Conservation (phyloP, 1,140 invertebrate genomes). For the Pristionchus pacificus region DNA sequence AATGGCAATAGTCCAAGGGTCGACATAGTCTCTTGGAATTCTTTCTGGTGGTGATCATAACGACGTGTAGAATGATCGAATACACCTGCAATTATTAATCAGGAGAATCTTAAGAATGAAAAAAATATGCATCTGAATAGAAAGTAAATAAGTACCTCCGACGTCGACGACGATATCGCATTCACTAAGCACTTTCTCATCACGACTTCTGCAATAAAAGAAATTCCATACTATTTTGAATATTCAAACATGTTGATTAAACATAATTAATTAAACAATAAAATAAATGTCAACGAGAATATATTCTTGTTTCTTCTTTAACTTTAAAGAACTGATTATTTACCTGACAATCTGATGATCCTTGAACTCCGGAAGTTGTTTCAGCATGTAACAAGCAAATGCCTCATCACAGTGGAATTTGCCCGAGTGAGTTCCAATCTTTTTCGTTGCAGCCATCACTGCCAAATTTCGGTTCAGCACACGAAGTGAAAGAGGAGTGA, state of each 20-base stretch:
- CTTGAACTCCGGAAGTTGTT: slow-evolving; percentile 73
- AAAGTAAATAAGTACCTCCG: slow-evolving; percentile 64
- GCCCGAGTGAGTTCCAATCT: slow-evolving; percentile 67
- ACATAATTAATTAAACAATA: slow-evolving; percentile 6
- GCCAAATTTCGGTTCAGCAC: too few species aligned
- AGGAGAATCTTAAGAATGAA: too few species aligned
- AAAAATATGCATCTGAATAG: not conserved
- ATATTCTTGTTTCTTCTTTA: not conserved
- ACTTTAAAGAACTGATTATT: slow-evolving; percentile 1
- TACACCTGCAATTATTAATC: slow-evolving; percentile 59
- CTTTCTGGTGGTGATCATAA: slow-evolving; percentile 92
- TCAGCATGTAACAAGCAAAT: slow-evolving; percentile 84
- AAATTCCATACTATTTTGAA: slow-evolving; percentile 1
- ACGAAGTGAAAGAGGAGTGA: too few species aligned
- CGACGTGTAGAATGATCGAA: slow-evolving; percentile 74
- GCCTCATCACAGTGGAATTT: slow-evolving; percentile 93
- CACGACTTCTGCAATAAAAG: slow-evolving; percentile 63
- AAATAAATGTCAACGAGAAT: slow-evolving; percentile 8
- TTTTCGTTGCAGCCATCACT: not conserved
- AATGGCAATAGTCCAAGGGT: slow-evolving; percentile 60
- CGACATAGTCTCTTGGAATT: slow-evolving; percentile 67
- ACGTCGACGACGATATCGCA: slow-evolving; percentile 96
- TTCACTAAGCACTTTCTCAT: slow-evolving; percentile 68
- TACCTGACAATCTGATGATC: slow-evolving; percentile 76
- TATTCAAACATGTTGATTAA: slow-evolving; percentile 2